These are phyloP conservation scores for Mya arenaria DNA, from an alignment of 1,140 invertebrate species.

Conservation along the genomic window DNA sequence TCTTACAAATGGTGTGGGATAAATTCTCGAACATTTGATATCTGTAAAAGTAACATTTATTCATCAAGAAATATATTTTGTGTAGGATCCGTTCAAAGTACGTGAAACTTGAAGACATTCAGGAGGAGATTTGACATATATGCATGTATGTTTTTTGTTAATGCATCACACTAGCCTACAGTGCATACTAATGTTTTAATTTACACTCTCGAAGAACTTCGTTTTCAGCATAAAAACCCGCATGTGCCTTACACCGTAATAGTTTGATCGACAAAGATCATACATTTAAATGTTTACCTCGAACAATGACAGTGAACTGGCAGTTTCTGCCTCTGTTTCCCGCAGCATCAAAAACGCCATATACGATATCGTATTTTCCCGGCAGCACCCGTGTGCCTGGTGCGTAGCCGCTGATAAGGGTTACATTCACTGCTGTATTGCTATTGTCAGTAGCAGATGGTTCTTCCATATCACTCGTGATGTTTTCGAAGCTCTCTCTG, in stretches of 20 bases:
- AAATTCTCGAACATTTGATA: conserved; percentile 22
- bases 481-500: conserved; percentile 2
- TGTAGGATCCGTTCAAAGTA: neutral
- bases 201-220: neutral
- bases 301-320: conserved; percentile 12
- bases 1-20: conserved; percentile 8
- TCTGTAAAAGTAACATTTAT: conserved; percentile 8
- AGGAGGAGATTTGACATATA: neutral
- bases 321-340: conserved; percentile 8
- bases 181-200: neutral
- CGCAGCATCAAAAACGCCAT: neutral
- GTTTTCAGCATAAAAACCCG: neutral
- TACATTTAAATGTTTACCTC: conserved; percentile 11
- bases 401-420: neutral
- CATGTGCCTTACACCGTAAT: neutral
- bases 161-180: too few relatives aligned
- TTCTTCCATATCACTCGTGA: neutral
- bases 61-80: neutral
- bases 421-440: neutral
- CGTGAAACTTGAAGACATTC: neutral
- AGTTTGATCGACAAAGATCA: neutral
- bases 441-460: conserved; percentile 25
- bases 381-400: neutral
- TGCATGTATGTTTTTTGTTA: neutral
- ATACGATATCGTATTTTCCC: neutral